phyloP scores from a whole-genome alignment of 2,113 vertebrate species.

The Rhipidura dahli region DNA sequence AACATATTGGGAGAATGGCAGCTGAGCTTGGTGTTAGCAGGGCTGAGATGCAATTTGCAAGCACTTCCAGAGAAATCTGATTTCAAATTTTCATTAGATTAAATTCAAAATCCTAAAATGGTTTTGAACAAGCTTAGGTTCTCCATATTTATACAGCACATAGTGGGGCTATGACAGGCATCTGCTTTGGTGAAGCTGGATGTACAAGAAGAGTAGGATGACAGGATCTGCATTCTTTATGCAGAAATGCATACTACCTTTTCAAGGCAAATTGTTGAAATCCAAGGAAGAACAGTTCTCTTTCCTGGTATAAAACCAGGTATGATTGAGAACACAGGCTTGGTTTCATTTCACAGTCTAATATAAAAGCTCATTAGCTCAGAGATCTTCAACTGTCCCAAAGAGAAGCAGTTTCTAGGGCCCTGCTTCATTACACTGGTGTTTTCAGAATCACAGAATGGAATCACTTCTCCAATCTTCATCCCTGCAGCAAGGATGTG shows the following conservation, averaged over 20 bases:
- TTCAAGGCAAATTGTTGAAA: not conserved
- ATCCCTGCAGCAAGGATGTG: not conserved
- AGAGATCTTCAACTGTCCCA: not conserved
- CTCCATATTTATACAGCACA: not conserved
- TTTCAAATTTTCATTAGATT: not conserved
- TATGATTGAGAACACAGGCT: not conserved
- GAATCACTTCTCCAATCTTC: slow-evolving; percentile 24
- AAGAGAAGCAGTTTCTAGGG: not conserved
- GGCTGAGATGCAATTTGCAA: not conserved
- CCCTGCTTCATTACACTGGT: not conserved
- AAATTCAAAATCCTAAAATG: not conserved
- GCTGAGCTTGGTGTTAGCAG: not conserved
- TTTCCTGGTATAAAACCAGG: not conserved
- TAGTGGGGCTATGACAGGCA: not conserved
- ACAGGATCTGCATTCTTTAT: not conserved
- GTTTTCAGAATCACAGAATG: not conserved
- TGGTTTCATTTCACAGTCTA: slow-evolving; percentile 20
- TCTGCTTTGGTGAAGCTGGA: not conserved
- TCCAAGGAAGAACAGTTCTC: not conserved
- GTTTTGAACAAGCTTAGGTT: not conserved
- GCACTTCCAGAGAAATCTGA: not conserved
- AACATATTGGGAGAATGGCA: not conserved
- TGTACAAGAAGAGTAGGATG: not conserved
- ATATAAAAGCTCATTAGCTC: slow-evolving; percentile 15
- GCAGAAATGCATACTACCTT: not conserved